Evolutionary conservation across 2,888 invertebrate genomes (phyloP).

Genomic region (Endomychus coccineus): DNA sequence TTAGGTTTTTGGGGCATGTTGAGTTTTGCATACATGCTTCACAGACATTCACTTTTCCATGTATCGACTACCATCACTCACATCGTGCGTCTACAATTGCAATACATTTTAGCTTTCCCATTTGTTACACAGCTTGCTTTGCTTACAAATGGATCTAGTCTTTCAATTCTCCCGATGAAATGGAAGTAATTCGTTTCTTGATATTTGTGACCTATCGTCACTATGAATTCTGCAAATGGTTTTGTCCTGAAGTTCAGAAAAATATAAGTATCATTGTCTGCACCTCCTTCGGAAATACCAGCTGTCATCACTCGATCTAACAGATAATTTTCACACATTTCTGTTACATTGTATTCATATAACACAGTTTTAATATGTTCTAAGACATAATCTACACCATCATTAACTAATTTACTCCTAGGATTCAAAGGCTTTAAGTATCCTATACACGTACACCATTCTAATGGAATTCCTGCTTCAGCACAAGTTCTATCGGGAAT

Average conservation of each 20-base stretch:
- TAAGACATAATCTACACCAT: conserved; percentile 6
- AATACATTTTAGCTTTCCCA: conserved; percentile 5
- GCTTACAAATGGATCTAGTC: conserved; percentile 3
- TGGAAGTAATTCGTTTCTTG: background rate
- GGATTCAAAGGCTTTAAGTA: conserved; percentile 32
- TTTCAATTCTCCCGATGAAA: conserved; percentile 3
- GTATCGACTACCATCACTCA: no score
- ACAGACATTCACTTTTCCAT: no score
- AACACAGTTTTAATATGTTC: conserved; percentile 6
- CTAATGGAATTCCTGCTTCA: conserved; percentile 58
- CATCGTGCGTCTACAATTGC: conserved; percentile 11
- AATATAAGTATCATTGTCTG: conserved; percentile 4
- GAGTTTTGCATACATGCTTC: no score
- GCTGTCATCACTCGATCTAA: conserved; percentile 5
- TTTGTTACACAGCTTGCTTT: conserved; percentile 1
- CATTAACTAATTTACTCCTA: background rate
- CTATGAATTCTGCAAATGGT: conserved; percentile 9
- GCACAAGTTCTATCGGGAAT: conserved; percentile 58
- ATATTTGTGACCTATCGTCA: conserved; percentile 2
- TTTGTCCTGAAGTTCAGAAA: conserved; percentile 7
- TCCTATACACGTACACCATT: conserved; percentile 69
- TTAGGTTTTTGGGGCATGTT: no score
- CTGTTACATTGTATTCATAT: conserved; percentile 1
- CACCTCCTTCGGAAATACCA: conserved; percentile 8
- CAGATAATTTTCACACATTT: conserved; percentile 2